phyloP scores from a whole-genome alignment of 2,797 vertebrate genomes.

The Scomberomorus guttatus region DNA sequence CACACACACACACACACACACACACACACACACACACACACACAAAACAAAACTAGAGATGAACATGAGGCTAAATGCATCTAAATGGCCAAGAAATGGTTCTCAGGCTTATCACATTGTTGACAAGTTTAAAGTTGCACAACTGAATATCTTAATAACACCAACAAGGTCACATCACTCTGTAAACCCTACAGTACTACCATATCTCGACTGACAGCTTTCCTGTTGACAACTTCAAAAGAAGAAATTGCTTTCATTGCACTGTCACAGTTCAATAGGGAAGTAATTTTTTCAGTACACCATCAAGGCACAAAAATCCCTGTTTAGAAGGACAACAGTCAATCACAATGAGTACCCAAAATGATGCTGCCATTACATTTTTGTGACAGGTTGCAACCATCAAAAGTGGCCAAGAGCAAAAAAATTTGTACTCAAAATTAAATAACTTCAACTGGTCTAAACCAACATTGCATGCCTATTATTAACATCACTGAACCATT shows the following conservation, averaged over 20 bases:
- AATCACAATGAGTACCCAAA: slow-evolving; percentile 6
- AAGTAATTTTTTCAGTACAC: slow-evolving; percentile 36
- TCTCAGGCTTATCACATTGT: slow-evolving; percentile 9
- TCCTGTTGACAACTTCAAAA: slow-evolving; percentile 74
- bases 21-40: not conserved
- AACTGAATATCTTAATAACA: slow-evolving; percentile 7
- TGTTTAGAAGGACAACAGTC: slow-evolving; percentile 28
- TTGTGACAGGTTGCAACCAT: not conserved
- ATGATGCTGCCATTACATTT: slow-evolving; percentile 14
- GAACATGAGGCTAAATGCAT: slow-evolving; percentile 6
- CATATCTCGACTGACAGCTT: slow-evolving; percentile 52
- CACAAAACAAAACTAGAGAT: slow-evolving; percentile 22
- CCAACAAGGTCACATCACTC: slow-evolving; percentile 9
- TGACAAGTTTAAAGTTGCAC: slow-evolving; percentile 2
- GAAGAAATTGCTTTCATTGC: slow-evolving; percentile 53
- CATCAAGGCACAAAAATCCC: slow-evolving; percentile 27
- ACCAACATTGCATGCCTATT: not conserved
- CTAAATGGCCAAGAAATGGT: not conserved
- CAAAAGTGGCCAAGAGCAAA: not conserved
- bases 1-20: not conserved
- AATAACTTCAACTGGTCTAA: not conserved
- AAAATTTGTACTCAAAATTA: not conserved
- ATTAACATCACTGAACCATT: slow-evolving; percentile 13
- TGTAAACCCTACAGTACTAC: slow-evolving; percentile 6
- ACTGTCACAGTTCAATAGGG: slow-evolving; percentile 33